These are phyloP conservation scores for Hoplias malabaricus DNA, from an alignment of 2,113 vertebrate species.

Conservation along the genomic window DNA sequence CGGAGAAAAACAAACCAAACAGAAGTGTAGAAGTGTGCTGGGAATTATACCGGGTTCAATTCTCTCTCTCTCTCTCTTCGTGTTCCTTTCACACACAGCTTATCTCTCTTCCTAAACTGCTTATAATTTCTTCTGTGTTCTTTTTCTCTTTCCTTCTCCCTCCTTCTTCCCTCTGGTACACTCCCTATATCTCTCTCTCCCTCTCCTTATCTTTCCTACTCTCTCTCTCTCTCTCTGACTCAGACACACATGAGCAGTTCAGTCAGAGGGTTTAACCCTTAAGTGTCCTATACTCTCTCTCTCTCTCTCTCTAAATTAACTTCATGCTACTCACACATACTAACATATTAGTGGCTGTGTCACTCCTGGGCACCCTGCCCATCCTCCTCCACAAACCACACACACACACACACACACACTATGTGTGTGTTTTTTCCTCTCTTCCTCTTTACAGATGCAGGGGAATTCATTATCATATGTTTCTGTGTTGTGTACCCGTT, in stretches of 20 bases:
- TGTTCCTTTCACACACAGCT: constrained; percentile 10
- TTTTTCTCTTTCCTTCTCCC: neutral
- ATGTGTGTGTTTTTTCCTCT: too few relatives aligned
- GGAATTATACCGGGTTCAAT: constrained; percentile 59
- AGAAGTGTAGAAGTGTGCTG: neutral
- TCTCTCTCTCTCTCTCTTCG: neutral
- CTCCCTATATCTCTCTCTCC: constrained; percentile 25
- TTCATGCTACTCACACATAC: too few relatives aligned
- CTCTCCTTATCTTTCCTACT: too few relatives aligned
- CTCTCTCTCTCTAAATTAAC: neutral
- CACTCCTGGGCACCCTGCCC: too few relatives aligned
- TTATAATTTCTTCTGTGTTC: constrained; percentile 28
- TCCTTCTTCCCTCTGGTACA: constrained; percentile 11
- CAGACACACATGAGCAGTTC: constrained; percentile 68
- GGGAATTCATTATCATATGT: neutral
- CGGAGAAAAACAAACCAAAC: neutral
- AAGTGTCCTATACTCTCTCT: neutral
- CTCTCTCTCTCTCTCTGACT: constrained; percentile 56
- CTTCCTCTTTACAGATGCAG: neutral
- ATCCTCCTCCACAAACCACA: neutral
- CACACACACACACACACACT: neutral
- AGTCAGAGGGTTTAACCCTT: neutral
- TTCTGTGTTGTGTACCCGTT: constrained; percentile 54
- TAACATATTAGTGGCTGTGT: too few relatives aligned
- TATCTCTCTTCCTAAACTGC: constrained; percentile 26